Conservation (phyloP, 2,797 vertebrate genomes). For the Enteromius trimaculatus region DNA sequence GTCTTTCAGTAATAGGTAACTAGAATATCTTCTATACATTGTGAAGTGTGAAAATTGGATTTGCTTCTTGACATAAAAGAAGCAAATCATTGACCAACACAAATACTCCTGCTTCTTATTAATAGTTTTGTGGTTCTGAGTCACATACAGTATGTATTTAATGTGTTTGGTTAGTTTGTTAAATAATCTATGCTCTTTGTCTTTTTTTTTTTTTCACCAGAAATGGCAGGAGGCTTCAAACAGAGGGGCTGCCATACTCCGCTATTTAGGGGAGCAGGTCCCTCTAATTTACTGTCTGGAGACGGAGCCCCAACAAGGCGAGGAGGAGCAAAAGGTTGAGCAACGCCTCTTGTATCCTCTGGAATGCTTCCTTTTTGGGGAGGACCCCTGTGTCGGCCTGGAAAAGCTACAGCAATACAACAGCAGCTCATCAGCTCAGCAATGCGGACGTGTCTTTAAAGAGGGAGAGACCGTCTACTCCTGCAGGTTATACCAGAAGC, state of each 20-base stretch:
- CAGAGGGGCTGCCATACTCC: conserved; percentile 80
- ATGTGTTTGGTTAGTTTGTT: not conserved
- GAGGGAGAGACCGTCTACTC: conserved; percentile 98
- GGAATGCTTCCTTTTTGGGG: conserved; percentile 91
- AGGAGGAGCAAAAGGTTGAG: conserved; percentile 85
- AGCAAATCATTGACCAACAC: not conserved
- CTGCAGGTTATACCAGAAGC: conserved; percentile 87
- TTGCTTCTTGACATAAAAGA: too few species aligned
- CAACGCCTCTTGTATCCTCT: conserved; percentile 82
- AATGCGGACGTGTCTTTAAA: conserved; percentile 97
- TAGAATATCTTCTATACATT: not conserved
- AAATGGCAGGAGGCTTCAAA: conserved; percentile 86
- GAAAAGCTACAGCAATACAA: conserved; percentile 88
- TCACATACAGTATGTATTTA: not conserved
- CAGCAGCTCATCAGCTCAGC: conserved; percentile 80
- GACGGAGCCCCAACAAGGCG: conserved; percentile 81
- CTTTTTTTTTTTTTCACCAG: conserved; percentile 70
- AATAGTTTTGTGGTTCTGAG: not conserved
- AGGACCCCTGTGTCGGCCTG: conserved; percentile 87
- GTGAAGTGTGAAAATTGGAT: not conserved
- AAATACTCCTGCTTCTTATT: not conserved
- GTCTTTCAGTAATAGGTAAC: not conserved
- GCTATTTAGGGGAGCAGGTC: conserved; percentile 87
- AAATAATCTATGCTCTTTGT: not conserved
- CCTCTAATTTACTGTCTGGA: conserved; percentile 87